Conservation (phyloP, 2,888 invertebrate genomes). For the Dermolepida albohirtum region DNA sequence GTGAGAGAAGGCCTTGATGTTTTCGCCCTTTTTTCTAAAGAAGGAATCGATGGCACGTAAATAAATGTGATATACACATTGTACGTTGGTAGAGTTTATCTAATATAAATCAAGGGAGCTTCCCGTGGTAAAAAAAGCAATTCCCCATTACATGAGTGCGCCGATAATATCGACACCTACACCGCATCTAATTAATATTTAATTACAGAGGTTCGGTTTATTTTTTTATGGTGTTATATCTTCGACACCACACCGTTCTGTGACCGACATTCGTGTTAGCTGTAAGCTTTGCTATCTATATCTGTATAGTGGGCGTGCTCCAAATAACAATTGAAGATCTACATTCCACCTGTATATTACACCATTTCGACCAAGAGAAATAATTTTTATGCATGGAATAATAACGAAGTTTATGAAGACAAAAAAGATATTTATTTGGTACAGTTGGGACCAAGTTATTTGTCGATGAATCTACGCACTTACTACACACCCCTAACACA, state of each 20-base stretch:
- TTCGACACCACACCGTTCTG: conserved; percentile 33
- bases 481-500: no score
- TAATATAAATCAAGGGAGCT: conserved; percentile 29
- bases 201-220: conserved; percentile 22
- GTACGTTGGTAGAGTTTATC: conserved; percentile 8
- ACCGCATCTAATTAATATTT: conserved; percentile 33
- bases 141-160: conserved; percentile 8
- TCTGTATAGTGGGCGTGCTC: conserved; percentile 30
- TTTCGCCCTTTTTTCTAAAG: conserved; percentile 7
- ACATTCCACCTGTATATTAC: conserved; percentile 23
- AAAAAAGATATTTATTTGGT: no score
- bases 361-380: background rate
- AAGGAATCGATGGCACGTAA: conserved; percentile 26
- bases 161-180: conserved; percentile 24
- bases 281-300: conserved; percentile 23
- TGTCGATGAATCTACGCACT: no score
- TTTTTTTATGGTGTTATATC: conserved; percentile 10
- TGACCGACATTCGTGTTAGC: conserved; percentile 30
- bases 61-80: conserved; percentile 2
- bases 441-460: no score
- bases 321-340: conserved; percentile 30
- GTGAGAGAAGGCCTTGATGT: background rate
- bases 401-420: no score
- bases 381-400: no score
- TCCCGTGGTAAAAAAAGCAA: conserved; percentile 23